Evolutionary conservation across 35 echinoderm and acorn worm species (phyloP).

Genomic region (Eucidaris tribuloides): DNA sequence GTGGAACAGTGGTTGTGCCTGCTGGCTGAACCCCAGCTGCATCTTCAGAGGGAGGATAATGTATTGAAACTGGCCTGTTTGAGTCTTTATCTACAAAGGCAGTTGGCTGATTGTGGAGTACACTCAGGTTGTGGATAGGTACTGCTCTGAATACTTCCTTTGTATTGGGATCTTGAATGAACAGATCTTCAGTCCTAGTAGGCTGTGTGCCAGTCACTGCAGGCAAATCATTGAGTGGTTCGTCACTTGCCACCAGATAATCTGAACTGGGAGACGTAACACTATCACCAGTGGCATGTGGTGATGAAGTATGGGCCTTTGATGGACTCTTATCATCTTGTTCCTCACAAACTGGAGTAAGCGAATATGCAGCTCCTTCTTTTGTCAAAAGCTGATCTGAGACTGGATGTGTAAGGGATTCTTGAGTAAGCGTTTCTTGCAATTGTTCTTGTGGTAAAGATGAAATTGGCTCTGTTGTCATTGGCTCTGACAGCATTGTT

Average conservation of each 20-base stretch:
- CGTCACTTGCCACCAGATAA: not conserved
- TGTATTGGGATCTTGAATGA: not conserved
- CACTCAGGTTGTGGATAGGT: not conserved
- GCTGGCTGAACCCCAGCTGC: not conserved
- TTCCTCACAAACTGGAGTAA: not conserved
- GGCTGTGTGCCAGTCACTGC: not conserved
- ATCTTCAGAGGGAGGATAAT: slow-evolving; percentile 1
- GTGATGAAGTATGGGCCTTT: too few species aligned
- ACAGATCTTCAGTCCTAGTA: not conserved
- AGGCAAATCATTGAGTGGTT: not conserved
- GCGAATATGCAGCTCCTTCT: not conserved
- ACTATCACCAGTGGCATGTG: not conserved
- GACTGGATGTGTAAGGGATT: not conserved
- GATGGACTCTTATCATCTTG: not conserved
- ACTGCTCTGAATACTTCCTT: not conserved
- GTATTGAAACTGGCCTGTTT: not conserved
- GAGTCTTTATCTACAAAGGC: slow-evolving; percentile 3
- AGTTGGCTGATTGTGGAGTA: not conserved
- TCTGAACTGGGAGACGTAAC: not conserved
- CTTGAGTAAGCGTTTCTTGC: too few species aligned
- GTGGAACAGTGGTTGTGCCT: not conserved
- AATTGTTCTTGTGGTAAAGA: too few species aligned
- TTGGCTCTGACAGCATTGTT: too few species aligned
- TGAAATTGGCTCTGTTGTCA: too few species aligned
- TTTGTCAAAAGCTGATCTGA: not conserved